Base-by-base conservation (phyloP, 2,888 invertebrate species). In the Metalampra italica region DNA sequence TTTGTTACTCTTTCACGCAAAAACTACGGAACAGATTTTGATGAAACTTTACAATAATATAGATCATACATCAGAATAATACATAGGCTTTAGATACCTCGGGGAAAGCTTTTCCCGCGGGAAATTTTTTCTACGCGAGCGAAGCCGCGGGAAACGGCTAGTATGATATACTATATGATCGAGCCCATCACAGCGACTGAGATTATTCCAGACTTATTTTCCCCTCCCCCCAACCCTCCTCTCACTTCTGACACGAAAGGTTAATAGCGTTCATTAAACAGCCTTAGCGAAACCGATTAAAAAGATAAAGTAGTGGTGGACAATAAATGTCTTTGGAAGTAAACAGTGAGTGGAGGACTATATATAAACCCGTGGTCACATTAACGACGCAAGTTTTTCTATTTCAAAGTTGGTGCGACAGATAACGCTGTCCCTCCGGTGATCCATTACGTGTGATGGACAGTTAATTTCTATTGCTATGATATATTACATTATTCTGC, bases 351-450 rank as follows among this genome's bases (percentile, higher is more conserved):
- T 14, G 32, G 8, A 34, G 30, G 38, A 22, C 46, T 45, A 46
- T 43, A 48, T 51, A 55, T 61, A 61, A 62, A 57, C 51, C 54
- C 54, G 60, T 60, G 70, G 71, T 64, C 69, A 62, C 61, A 62
- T 65, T 75, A 79, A 79, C 68, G 75, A 72, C 59, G 53, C 59
- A 79, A 79, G 71, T 79, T 81, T 79, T 78, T 78, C 76, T 78
- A 76, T 78, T 75, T 72, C 66, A 66, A 68, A 70, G 55, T 68
- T 68, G 55, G 47, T 50, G 53, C 62, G 58, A 61, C 64, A 63
- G 62, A 59, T 63, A 62, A 51, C 53, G 48, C 43, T 49, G 37
- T 40, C 49, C 49, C 39, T 37, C 12, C 43, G 9, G 54, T 58
- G 61, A 62, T 58, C 51, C 57, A 64, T 63, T 57, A 62, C 57